phyloP scores from a whole-genome alignment of 2,797 vertebrate genomes.

The Chaetophractus vellerosus region DNA sequence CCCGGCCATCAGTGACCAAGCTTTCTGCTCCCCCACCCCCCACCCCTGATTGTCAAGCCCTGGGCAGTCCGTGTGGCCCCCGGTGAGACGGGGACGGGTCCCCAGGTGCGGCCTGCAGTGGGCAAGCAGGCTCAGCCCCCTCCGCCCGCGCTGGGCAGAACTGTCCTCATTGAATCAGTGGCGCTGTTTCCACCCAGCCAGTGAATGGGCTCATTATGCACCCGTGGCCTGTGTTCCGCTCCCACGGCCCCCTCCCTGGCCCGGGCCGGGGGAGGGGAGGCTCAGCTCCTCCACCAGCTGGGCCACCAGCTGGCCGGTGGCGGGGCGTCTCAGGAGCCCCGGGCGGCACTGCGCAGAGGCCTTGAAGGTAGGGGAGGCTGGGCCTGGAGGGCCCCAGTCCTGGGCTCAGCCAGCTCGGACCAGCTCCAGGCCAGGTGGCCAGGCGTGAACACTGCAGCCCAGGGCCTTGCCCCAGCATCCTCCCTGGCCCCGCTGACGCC shows the following conservation, averaged over 20 bases:
- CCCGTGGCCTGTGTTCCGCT: slow-evolving; percentile 3
- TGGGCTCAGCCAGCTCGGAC: too few relatives aligned
- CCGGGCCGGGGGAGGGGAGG: neutral
- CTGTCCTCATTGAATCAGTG: slow-evolving; percentile 50
- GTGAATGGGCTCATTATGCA: slow-evolving; percentile 77
- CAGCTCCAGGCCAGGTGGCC: neutral
- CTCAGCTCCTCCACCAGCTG: neutral
- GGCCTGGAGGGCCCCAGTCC: neutral
- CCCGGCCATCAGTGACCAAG: neutral
- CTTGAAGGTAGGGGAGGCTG: too few relatives aligned
- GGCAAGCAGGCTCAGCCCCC: neutral
- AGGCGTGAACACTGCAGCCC: too few relatives aligned
- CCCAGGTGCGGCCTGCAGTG: neutral
- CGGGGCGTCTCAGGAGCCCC: too few relatives aligned
- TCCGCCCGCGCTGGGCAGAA: neutral
- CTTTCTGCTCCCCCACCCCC: neutral
- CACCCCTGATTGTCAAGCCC: neutral
- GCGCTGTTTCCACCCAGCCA: slow-evolving; percentile 37
- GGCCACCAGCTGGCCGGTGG: neutral
- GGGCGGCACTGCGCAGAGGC: too few relatives aligned
- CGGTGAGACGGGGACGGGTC: neutral
- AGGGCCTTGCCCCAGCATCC: too few relatives aligned
- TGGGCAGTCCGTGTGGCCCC: neutral
- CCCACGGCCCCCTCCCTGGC: slow-evolving; percentile 73
- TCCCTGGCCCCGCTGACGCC: too few relatives aligned